Percentiles rank a stretch among this genome's conserved stretches.
phyloP scores from a whole-genome alignment of 2,113 vertebrate species.

The Otus sunia region DNA sequence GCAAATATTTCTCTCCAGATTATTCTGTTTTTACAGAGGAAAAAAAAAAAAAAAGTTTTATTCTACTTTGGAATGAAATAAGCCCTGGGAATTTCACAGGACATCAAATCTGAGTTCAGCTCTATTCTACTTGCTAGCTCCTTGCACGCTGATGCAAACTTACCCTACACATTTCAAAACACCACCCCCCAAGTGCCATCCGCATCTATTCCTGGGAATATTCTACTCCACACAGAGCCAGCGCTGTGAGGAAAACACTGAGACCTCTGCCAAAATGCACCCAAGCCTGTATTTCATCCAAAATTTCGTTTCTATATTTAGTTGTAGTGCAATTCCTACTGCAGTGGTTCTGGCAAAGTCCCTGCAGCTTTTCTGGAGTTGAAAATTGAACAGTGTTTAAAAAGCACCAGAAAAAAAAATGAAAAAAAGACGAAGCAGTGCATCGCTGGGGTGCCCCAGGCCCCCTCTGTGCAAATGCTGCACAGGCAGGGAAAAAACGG shows the following conservation, averaged over 20 bases:
- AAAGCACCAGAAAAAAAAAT: background rate
- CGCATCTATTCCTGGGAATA: slow-evolving; percentile 38
- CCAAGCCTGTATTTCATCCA: slow-evolving; percentile 31
- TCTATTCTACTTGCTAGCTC: background rate
- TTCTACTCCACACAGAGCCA: slow-evolving; percentile 12
- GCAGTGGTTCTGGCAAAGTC: slow-evolving; percentile 45
- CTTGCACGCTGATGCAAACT: background rate
- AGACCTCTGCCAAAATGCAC: slow-evolving; percentile 27
- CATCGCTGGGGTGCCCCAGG: background rate
- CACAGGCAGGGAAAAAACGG: background rate
- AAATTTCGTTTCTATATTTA: slow-evolving; percentile 44
- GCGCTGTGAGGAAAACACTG: background rate
- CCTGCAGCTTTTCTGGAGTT: background rate
- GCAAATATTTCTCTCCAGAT: background rate
- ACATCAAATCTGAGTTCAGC: background rate
- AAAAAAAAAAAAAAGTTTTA: background rate
- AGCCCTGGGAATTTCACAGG: background rate
- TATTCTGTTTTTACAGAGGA: background rate
- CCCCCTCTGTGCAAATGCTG: background rate
- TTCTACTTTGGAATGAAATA: background rate
- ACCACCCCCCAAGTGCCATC: background rate
- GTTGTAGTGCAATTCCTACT: background rate
- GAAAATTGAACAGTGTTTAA: background rate
- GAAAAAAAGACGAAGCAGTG: rapidly evolving
- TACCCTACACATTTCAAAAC: slow-evolving; percentile 4